Base-by-base conservation (phyloP, 1,140 invertebrate species). In the Notospermus geniculatus region DNA sequence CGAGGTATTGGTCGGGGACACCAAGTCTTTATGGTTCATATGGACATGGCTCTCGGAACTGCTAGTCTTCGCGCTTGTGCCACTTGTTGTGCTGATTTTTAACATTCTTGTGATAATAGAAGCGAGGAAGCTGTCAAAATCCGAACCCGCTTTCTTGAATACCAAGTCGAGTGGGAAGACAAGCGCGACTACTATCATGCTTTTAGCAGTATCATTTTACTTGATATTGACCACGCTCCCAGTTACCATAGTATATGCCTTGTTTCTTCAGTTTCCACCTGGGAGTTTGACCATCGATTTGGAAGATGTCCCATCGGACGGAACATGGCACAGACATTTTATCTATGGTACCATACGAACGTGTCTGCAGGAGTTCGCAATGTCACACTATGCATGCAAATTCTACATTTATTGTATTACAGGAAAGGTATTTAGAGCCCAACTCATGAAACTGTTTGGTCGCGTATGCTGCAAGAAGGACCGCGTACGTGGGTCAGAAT, bases 341-440 rank as follows among this genome's bases (percentile, higher is more conserved):
- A 63, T 59, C 9, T 80, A 74, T 61, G 59, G 68, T 22, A 71
- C 70, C 9, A 68, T 78, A n/a, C 55, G 72, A 9, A 73, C 69
- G 39, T 60, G 75, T 11, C 65, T 77, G 4, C 71, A 76, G 55
- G 75, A 76, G 59, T 68, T 81, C 19, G 75, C 73, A 17, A 57
- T 80, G 57, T 78, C 78, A 11, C 78, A 79, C 63, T 78, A 78
- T 36, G 75, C 79, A 1, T 73, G 71, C 54, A 80, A 81, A 58
- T 75, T 80, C 65, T 76, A 76, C 58, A 79, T 81, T 39, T 81
- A 81, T 54, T 74, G 71, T 52, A 59, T 71, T 4, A 80, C 77
- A 0, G 78, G 79, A 1, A 70, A 69, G 53, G 67, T 72, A 46
- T 81, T 80, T 61, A 61, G 78, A 22, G 57, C 66, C 32, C 64